Evolutionary conservation across 2,888 invertebrate species (phyloP).

Genomic region (Mystacides longicornis): DNA sequence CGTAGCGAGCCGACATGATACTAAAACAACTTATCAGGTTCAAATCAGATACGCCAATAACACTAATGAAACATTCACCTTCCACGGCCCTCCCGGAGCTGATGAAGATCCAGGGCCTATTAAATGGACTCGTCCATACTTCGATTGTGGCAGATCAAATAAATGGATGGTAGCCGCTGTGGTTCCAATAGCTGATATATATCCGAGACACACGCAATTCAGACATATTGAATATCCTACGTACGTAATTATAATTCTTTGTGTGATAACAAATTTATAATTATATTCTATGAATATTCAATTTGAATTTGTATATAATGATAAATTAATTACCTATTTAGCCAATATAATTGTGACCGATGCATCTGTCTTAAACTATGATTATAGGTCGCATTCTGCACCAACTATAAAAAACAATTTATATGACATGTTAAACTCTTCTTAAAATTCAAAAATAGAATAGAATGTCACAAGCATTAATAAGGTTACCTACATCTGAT

Average conservation of each 20-base stretch:
- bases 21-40: slow-evolving; percentile 89
- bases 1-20: slow-evolving; percentile 75
- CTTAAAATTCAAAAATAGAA: too few relatives aligned
- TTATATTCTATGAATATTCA: slow-evolving; percentile 20
- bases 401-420: too few relatives aligned
- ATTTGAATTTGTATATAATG: neutral
- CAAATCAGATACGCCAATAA: slow-evolving; percentile 90
- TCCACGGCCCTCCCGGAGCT: slow-evolving; percentile 86
- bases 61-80: slow-evolving; percentile 93
- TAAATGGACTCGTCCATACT: slow-evolving; percentile 90
- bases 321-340: neutral
- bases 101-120: slow-evolving; percentile 91
- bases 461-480: too few relatives aligned
- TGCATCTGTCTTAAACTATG: too few relatives aligned
- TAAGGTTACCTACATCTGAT: too few relatives aligned
- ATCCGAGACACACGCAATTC: slow-evolving; percentile 87
- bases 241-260: slow-evolving; percentile 53
- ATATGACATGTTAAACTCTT: too few relatives aligned
- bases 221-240: slow-evolving; percentile 90
- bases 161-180: slow-evolving; percentile 94
- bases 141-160: slow-evolving; percentile 91
- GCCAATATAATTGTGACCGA: too few relatives aligned
- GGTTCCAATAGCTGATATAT: slow-evolving; percentile 91
- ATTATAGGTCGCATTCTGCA: too few relatives aligned
- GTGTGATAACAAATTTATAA: neutral